These are phyloP conservation scores for Therioaphis trifolii DNA, from an alignment of 2,888 invertebrate genomes.

Conservation along the genomic window DNA sequence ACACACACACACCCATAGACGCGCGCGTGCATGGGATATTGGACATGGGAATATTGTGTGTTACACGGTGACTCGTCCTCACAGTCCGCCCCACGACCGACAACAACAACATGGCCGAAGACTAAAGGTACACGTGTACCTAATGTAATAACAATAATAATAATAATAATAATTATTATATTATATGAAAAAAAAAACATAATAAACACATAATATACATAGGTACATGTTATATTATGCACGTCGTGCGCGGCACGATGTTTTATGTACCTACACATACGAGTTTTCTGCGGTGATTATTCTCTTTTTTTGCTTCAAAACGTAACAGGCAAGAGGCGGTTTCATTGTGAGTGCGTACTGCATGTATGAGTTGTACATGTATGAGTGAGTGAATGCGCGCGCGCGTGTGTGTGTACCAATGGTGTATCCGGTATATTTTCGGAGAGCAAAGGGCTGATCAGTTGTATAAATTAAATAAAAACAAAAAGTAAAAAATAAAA, in stretches of 20 bases:
- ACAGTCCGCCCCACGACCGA: not conserved
- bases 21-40: not conserved
- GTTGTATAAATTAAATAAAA: too few species aligned
- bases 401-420: not conserved
- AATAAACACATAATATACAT: not conserved
- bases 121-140: not conserved
- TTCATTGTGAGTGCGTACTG: not conserved
- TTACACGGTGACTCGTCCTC: not conserved
- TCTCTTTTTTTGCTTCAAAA: not conserved
- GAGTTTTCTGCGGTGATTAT: not conserved
- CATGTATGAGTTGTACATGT: too few species aligned
- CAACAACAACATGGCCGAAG: conserved; percentile 36
- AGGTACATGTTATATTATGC: not conserved
- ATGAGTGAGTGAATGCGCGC: not conserved
- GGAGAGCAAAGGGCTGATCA: too few species aligned
- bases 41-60: conserved; percentile 18
- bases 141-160: too few species aligned
- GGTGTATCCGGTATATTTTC: too few species aligned
- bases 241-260: not conserved
- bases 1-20: not conserved
- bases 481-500: not conserved
- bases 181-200: not conserved
- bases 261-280: not conserved
- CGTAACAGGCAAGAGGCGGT: not conserved
- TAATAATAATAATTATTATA: not conserved